phyloP scores from a whole-genome alignment of 1,140 invertebrate genomes.

The Zaprionus ghesquierei region DNA sequence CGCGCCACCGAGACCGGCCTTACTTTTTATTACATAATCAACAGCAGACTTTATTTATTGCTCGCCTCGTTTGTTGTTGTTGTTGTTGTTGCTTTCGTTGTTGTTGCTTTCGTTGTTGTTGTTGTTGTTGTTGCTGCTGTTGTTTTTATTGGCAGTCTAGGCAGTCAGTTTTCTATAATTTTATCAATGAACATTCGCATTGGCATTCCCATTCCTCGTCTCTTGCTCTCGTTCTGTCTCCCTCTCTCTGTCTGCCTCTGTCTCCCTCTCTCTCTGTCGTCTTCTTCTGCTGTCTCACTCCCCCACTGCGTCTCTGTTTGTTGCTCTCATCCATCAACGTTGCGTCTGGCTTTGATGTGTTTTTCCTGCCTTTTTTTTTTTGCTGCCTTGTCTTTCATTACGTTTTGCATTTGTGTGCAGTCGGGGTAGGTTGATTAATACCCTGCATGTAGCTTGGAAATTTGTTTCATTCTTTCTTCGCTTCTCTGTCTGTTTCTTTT shows the following conservation, averaged over 20 bases:
- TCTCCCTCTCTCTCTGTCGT: background rate
- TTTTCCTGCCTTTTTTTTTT: background rate
- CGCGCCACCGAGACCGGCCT: constrained; percentile 18
- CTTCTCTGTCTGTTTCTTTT: background rate
- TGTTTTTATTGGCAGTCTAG: constrained; percentile 40
- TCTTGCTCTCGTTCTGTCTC: background rate
- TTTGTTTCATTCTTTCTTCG: background rate
- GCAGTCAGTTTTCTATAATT: constrained; percentile 43
- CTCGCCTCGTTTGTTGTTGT: constrained; percentile 18
- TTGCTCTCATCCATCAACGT: constrained; percentile 24
- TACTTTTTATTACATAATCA: constrained; percentile 53
- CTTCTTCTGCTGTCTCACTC: background rate
- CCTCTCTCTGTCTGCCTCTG: background rate
- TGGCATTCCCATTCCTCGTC: background rate
- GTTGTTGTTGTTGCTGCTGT: constrained; percentile 20
- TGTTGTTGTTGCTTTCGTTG: constrained; percentile 21
- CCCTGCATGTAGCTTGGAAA: background rate
- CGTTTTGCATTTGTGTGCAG: background rate
- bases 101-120: constrained; percentile 26
- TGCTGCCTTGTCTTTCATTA: background rate
- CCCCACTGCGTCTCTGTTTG: background rate
- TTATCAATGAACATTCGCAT: constrained; percentile 45
- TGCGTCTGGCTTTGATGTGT: constrained; percentile 39
- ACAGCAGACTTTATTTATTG: too few species aligned
- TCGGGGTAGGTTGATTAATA: background rate